Conservation (phyloP, 1,140 invertebrate genomes). For the Brachionus asplanchnoidis region DNA sequence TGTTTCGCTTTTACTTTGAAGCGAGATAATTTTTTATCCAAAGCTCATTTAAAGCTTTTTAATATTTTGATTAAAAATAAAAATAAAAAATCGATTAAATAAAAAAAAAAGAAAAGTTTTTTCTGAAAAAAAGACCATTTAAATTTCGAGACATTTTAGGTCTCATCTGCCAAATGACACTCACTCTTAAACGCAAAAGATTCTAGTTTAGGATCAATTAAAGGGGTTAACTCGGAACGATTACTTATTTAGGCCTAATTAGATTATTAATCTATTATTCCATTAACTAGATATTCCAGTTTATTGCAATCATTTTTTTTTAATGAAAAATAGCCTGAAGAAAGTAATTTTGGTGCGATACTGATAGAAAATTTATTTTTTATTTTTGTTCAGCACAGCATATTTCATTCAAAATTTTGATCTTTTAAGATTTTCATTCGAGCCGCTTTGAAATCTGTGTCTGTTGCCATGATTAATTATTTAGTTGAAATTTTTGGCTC, state of each 20-base stretch:
- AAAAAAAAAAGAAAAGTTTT: background rate
- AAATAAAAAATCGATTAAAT: background rate
- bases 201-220: background rate
- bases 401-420: background rate
- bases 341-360: background rate
- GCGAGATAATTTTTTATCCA: no score
- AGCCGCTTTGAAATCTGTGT: slow-evolving; percentile 10
- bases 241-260: slow-evolving; percentile 27
- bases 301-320: background rate
- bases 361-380: slow-evolving; percentile 15
- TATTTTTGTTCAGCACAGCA: background rate
- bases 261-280: slow-evolving; percentile 31
- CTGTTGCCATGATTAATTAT: slow-evolving; percentile 31
- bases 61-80: background rate
- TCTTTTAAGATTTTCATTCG: background rate
- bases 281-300: slow-evolving; percentile 21
- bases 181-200: background rate
- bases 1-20: no score
- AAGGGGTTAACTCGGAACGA: background rate
- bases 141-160: background rate
- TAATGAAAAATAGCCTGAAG: slow-evolving; percentile 13
- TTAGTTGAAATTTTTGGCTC: background rate
- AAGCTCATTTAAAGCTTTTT: background rate
- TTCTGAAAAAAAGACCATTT: background rate
- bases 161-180: background rate